These are phyloP conservation scores for Xenopus laevis DNA, from an alignment of 2,113 vertebrate genomes.

Conservation along the genomic window DNA sequence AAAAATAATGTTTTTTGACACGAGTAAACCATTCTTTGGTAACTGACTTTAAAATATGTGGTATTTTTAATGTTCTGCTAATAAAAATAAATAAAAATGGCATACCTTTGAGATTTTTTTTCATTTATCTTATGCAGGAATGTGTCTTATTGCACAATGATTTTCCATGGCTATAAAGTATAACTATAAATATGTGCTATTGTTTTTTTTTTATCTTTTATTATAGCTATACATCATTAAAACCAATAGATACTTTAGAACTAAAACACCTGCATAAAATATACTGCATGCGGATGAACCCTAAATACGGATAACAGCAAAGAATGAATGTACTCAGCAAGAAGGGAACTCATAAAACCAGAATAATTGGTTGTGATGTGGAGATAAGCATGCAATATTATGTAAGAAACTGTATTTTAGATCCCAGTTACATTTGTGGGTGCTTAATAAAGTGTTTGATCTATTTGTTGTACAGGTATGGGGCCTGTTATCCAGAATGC, in stretches of 20 bases:
- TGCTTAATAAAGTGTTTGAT: too few species aligned
- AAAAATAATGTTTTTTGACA: constrained; percentile 70
- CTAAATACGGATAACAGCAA: background rate
- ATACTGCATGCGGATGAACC: background rate
- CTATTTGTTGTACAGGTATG: too few species aligned
- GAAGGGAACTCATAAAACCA: background rate
- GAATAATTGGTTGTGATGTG: background rate
- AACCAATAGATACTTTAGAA: background rate
- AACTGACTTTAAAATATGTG: constrained; percentile 72
- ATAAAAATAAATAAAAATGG: constrained; percentile 71
- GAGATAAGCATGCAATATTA: background rate
- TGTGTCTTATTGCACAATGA: background rate
- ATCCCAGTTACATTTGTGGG: too few species aligned
- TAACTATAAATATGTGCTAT: background rate
- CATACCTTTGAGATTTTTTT: constrained; percentile 59
- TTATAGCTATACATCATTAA: constrained; percentile 50
- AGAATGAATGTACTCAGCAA: background rate
- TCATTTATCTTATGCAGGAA: background rate
- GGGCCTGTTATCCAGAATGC: too few species aligned
- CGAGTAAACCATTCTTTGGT: constrained; percentile 71
- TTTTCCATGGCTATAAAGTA: background rate
- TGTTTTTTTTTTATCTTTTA: constrained; percentile 55
- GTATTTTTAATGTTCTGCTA: constrained; percentile 69
- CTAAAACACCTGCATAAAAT: background rate
- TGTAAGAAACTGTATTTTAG: too few species aligned